Percentiles rank a stretch among this genome's conserved stretches.
Evolutionary conservation across 2,113 vertebrate species (phyloP).

Genomic region (Ceyx margarethae): DNA sequence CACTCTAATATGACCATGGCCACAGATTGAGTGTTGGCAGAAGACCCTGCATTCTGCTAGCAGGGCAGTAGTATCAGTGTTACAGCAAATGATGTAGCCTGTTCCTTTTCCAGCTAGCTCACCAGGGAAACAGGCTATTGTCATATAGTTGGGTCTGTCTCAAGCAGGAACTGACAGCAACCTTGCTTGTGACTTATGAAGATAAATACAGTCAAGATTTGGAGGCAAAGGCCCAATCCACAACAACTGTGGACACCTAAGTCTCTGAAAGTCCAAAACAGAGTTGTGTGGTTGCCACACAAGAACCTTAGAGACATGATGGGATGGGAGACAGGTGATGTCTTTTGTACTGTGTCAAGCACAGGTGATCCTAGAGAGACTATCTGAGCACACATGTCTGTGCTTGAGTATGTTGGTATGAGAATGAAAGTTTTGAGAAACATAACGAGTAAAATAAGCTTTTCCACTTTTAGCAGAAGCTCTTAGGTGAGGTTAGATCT

Average conservation of each 20-base stretch:
- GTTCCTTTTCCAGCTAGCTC: background rate
- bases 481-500: background rate
- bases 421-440: background rate
- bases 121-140: background rate
- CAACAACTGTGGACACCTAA: background rate
- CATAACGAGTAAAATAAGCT: background rate
- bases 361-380: background rate
- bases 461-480: background rate
- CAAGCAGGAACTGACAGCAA: background rate
- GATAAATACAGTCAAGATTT: background rate
- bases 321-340: background rate
- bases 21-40: background rate
- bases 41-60: background rate
- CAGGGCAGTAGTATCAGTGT: background rate
- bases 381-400: background rate
- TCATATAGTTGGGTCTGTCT: background rate
- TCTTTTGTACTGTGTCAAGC: background rate
- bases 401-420: background rate
- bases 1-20: accelerated
- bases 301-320: background rate
- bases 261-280: background rate
- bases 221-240: background rate
- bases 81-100: background rate
- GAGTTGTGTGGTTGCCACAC: background rate
- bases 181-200: background rate